Percentiles rank a stretch among this genome's conserved stretches.
Conservation (phyloP, 2,797 vertebrate genomes). For the Molothrus ater region DNA sequence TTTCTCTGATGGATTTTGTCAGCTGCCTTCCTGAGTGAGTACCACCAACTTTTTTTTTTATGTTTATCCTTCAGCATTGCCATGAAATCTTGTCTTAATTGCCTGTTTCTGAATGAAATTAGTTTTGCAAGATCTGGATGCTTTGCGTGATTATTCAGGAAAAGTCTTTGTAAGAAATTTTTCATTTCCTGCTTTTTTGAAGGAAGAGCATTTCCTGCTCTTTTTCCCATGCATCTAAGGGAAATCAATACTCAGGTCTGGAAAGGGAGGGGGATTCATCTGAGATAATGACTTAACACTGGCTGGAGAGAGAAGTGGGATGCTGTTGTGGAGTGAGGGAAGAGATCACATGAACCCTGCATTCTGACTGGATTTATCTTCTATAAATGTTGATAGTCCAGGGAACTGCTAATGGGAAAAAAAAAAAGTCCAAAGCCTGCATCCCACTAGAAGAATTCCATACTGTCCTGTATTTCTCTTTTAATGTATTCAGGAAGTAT, state of each 20-base stretch:
- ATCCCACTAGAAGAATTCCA: neutral
- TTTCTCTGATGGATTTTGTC: slow-evolving; percentile 20
- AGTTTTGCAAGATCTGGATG: neutral
- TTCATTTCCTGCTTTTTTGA: neutral
- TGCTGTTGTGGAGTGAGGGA: neutral
- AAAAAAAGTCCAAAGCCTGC: neutral
- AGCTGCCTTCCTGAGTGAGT: slow-evolving; percentile 54
- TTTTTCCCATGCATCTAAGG: rapidly evolving
- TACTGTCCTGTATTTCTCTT: neutral
- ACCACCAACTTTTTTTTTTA: neutral
- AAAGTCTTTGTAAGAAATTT: neutral
- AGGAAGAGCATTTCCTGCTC: neutral
- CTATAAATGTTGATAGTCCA: neutral
- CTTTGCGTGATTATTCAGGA: neutral
- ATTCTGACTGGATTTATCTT: neutral
- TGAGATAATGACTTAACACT: neutral
- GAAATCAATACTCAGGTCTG: neutral
- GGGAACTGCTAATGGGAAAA: neutral
- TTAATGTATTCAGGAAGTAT: neutral
- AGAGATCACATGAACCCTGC: neutral
- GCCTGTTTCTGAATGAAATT: neutral
- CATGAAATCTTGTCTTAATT: neutral
- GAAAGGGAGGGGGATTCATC: neutral
- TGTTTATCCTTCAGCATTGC: neutral
- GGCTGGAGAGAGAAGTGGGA: neutral